phyloP scores from a whole-genome alignment of 2,888 invertebrate genomes.

The Dryobota labecula region DNA sequence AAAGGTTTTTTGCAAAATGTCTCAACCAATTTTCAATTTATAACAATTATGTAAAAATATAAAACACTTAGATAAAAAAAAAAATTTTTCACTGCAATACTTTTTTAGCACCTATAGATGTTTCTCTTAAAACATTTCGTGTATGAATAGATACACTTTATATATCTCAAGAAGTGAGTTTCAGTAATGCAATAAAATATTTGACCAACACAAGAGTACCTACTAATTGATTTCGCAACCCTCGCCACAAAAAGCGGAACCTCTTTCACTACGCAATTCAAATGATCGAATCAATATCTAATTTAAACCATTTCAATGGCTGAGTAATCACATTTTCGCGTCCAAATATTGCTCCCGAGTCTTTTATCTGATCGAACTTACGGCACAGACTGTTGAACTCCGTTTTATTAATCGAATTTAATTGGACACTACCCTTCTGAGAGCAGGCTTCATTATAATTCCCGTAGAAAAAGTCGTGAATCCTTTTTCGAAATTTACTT shows the following conservation, averaged over 20 bases:
- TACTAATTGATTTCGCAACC: conserved; percentile 24
- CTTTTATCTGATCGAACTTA: conserved; percentile 57
- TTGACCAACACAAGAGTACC: background rate
- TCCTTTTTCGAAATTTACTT: conserved; percentile 45
- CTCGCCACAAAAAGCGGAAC: conserved; percentile 9
- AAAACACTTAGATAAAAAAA: too few relatives aligned
- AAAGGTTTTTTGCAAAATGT: too few relatives aligned
- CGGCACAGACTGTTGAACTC: conserved; percentile 51
- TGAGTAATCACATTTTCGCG: conserved; percentile 47
- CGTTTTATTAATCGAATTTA: conserved; percentile 70
- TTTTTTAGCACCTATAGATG: too few relatives aligned
- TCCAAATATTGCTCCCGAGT: conserved; percentile 42
- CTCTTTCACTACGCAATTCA: conserved; percentile 27
- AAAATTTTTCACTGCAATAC: too few relatives aligned
- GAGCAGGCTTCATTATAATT: conserved; percentile 60
- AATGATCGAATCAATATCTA: conserved; percentile 47
- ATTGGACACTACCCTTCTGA: conserved; percentile 71
- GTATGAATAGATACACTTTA: too few relatives aligned
- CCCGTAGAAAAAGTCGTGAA: conserved; percentile 45
- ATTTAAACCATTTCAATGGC: conserved; percentile 46
- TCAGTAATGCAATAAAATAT: background rate
- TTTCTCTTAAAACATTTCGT: too few relatives aligned
- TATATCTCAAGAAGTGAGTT: background rate
- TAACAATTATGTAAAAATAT: too few relatives aligned
- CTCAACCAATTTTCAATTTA: too few relatives aligned